Evolutionary conservation across 2,113 vertebrate species (phyloP), one percentile per base, ranked within the genome.

Genomic region (Caranx ignobilis): DNA sequence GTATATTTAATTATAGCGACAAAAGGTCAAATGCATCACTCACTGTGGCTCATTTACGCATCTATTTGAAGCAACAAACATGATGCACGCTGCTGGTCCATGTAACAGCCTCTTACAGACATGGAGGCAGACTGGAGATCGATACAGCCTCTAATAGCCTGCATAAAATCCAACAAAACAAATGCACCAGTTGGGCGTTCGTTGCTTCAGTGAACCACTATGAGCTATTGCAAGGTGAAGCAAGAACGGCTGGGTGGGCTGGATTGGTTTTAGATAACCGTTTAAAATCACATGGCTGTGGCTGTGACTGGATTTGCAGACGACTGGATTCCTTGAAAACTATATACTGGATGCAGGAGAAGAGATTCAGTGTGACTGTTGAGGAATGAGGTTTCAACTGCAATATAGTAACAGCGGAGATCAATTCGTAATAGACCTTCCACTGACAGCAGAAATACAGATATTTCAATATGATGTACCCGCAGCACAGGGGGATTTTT

Each of bases 201-300:
- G 21, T 66, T 0, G 55, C 74, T 62, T 82, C 72, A 65, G 65
- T 71, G 65, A 85, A 67, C 32, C 12, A 4, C n/a, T 52, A 45
- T 45, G 3, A 69, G 64, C 71, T 59, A 68, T 57, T 59, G 64
- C 19, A 5, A 16, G 12, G 18, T 26, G 26, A 61, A 68, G 62
- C 34, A 43, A 63, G 26, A 89, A 75, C 26, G 39, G 63, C 48
- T 66, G 21, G 15, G 41, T 71, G 69, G 56, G 55, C 66, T 48
- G 37, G 67, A 90, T 88, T 86, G 78, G 11, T 71, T 86, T 86
- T 64, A 61, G 75, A 84, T 85, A 67, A 67, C 6, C 34, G 16
- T 55, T 79, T 32, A 73, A 87, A 87, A 70, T 70, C 16, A 66
- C n/a, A 26, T 4, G 73, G 5, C 37, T 0, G 1, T 12, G 61